Evolutionary conservation across 2,888 invertebrate species (phyloP).

Genomic region (Scaptomyza tumidula): DNA sequence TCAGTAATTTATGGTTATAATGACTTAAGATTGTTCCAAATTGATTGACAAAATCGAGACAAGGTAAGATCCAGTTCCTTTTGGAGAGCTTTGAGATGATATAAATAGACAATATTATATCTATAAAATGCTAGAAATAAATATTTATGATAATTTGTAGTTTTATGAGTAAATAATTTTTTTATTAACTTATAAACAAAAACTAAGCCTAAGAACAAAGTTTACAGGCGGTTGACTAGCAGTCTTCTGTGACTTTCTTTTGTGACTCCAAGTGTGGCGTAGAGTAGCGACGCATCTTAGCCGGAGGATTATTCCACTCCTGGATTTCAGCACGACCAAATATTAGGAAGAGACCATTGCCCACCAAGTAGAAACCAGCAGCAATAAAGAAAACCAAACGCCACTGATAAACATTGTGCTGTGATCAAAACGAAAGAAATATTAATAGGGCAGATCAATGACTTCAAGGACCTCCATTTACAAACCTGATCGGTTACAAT

Average conservation of each 20-base stretch:
- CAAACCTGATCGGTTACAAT: slow-evolving; percentile 87
- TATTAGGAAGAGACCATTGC: slow-evolving; percentile 88
- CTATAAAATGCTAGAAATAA: background rate
- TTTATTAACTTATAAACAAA: slow-evolving; percentile 17
- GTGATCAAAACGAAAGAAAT: slow-evolving; percentile 58
- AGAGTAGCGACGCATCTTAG: slow-evolving; percentile 52
- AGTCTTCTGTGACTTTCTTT: background rate
- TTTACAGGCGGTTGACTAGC: background rate
- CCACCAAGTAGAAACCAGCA: slow-evolving; percentile 88
- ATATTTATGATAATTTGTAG: background rate
- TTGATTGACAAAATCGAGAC: slow-evolving; percentile 16
- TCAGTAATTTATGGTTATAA: slow-evolving; percentile 4
- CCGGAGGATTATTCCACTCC: slow-evolving; percentile 88
- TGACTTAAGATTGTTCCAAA: background rate
- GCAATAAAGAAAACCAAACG: slow-evolving; percentile 90
- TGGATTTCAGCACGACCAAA: slow-evolving; percentile 89
- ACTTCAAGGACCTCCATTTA: background rate
- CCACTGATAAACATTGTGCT: slow-evolving; percentile 90
- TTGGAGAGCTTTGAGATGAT: background rate
- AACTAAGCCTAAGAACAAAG: background rate
- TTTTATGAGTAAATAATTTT: background rate
- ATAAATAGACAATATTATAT: background rate
- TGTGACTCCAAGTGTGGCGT: slow-evolving; percentile 36
- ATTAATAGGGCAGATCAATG: background rate
- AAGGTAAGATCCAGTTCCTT: background rate